Percentiles rank a stretch among this genome's conserved stretches.
These are phyloP conservation scores for Diadophis punctatus DNA, from an alignment of 2,113 vertebrate genomes.

Conservation along the genomic window DNA sequence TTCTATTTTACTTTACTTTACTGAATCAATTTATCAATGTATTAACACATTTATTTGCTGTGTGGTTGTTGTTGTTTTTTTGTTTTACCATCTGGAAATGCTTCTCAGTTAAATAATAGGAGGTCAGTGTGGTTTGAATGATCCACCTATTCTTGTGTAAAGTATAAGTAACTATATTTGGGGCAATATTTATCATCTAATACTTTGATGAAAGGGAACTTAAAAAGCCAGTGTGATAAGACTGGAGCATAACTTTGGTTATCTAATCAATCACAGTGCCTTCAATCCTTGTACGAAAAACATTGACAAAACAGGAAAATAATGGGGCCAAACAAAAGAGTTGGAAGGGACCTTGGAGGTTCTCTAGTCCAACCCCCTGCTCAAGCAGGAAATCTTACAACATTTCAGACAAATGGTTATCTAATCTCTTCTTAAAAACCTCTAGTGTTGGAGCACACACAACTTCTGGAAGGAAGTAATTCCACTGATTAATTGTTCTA, in stretches of 20 bases:
- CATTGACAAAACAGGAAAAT: neutral
- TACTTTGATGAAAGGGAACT: neutral
- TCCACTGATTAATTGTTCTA: too few species aligned
- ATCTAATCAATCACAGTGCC: neutral
- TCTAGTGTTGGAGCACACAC: too few species aligned
- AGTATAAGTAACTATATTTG: neutral
- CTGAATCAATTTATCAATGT: neutral
- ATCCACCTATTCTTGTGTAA: neutral
- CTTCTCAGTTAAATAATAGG: neutral
- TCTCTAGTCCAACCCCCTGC: too few species aligned
- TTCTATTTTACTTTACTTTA: neutral
- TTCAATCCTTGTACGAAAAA: neutral
- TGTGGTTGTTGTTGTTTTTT: too few species aligned
- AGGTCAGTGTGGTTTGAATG: neutral
- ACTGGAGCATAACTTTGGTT: neutral
- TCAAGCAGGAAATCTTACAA: too few species aligned
- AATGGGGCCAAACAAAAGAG: neutral
- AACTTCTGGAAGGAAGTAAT: too few species aligned
- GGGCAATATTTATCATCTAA: neutral
- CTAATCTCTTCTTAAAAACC: too few species aligned
- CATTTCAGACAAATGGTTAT: too few species aligned
- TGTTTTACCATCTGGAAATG: neutral
- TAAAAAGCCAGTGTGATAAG: neutral
- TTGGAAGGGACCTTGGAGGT: too few species aligned
- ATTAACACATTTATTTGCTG: neutral